Evolutionary conservation across 2,888 invertebrate species (phyloP).

Genomic region (Mesorhabditis belari): DNA sequence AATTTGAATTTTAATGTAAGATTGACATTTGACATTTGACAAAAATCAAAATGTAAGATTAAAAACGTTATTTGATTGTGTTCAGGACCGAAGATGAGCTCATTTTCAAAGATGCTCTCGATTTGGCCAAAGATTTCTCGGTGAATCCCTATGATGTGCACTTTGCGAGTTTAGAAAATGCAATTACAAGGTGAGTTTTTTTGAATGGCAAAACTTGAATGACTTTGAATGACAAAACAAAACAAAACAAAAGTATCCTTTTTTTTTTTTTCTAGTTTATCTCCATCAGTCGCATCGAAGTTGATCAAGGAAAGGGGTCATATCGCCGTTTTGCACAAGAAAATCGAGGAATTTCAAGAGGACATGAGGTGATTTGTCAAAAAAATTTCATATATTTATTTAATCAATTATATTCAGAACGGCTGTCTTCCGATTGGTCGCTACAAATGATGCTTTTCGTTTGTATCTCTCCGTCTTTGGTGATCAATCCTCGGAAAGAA

Average conservation of each 20-base stretch:
- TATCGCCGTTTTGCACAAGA: constrained; percentile 12
- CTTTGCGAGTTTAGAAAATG: constrained; percentile 34
- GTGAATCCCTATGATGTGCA: constrained; percentile 27
- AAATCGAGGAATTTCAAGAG: constrained; percentile 1
- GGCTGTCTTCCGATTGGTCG: constrained; percentile 18
- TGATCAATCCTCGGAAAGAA: constrained; percentile 20
- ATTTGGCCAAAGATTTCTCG: constrained; percentile 24
- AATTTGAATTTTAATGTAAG: too few relatives aligned
- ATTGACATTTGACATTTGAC: neutral
- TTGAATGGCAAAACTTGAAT: too few relatives aligned
- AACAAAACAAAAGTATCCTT: too few relatives aligned
- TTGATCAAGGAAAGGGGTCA: constrained; percentile 19
- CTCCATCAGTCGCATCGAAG: neutral
- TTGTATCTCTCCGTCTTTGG: constrained; percentile 22
- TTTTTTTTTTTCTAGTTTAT: neutral
- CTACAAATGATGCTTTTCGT: constrained; percentile 22
- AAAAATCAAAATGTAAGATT: neutral
- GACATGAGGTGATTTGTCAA: constrained; percentile 1
- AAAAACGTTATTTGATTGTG: too few relatives aligned
- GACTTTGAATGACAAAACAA: too few relatives aligned
- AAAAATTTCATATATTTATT: neutral
- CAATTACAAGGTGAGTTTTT: constrained; percentile 13
- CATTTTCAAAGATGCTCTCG: constrained; percentile 26
- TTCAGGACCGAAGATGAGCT: constrained; percentile 27
- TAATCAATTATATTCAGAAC: constrained; percentile 5